A percentile compares a stretch with the other conserved stretches of the same genome.
phyloP scores from a whole-genome alignment of 2,888 invertebrate species.

The Amblyjoppa fuscipennis region DNA sequence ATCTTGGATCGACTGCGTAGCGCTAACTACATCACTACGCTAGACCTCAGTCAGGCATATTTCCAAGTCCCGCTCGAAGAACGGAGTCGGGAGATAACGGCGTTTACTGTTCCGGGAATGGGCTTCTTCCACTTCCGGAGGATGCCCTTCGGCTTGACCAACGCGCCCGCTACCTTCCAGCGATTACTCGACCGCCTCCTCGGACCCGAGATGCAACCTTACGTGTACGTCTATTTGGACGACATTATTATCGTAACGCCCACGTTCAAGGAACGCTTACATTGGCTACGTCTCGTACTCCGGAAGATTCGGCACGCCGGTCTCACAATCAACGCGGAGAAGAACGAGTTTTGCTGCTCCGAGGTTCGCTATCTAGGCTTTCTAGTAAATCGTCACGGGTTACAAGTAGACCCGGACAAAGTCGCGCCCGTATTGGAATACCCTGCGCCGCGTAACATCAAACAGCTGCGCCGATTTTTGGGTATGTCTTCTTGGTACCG shows the following conservation, averaged over 20 bases:
- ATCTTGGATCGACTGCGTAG: too few species aligned
- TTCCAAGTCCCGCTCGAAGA: slow-evolving; percentile 65
- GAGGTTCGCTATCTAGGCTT: slow-evolving; percentile 31
- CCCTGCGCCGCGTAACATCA: slow-evolving; percentile 20
- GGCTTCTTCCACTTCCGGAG: too few species aligned
- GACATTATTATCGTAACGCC: slow-evolving; percentile 64
- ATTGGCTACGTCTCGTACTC: slow-evolving; percentile 66
- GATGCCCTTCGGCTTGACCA: slow-evolving; percentile 73
- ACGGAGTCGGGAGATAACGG: slow-evolving; percentile 72
- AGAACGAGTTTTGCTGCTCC: slow-evolving; percentile 6
- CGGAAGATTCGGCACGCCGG: slow-evolving; percentile 73
- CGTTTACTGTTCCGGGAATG: slow-evolving; percentile 74
- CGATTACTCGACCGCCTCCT: slow-evolving; percentile 74
- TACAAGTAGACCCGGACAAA: slow-evolving; percentile 42
- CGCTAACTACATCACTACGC: slow-evolving; percentile 66
- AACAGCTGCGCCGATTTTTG: slow-evolving; percentile 32
- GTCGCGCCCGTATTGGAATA: background rate
- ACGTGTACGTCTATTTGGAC: slow-evolving; percentile 64
- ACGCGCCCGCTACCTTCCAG: slow-evolving; percentile 76
- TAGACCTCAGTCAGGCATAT: slow-evolving; percentile 69
- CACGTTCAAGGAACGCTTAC: slow-evolving; percentile 60
- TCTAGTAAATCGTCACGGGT: background rate
- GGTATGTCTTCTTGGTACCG: slow-evolving; percentile 47
- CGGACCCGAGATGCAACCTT: slow-evolving; percentile 63
- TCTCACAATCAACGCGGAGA: slow-evolving; percentile 47